These are phyloP conservation scores for Hyaena hyaena DNA, from an alignment of 2,113 vertebrate species.

Conservation along the genomic window DNA sequence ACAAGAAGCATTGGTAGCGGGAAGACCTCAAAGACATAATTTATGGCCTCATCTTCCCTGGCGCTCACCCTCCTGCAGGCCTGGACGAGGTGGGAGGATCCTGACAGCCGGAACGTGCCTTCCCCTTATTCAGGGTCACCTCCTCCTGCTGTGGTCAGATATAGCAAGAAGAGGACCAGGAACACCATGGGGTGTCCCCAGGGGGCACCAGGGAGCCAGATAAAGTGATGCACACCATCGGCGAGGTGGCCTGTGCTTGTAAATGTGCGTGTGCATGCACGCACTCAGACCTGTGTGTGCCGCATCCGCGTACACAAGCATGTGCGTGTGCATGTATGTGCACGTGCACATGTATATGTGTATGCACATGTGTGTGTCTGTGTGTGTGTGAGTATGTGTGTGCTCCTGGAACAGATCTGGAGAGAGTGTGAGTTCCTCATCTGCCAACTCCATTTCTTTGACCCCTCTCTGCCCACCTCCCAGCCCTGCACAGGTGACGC, in stretches of 20 bases:
- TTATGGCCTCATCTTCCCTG: not conserved
- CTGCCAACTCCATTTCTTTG: not conserved
- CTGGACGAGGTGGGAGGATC: too few species aligned
- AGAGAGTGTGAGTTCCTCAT: not conserved
- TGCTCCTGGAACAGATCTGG: not conserved
- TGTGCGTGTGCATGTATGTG: too few species aligned
- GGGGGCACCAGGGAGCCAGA: not conserved
- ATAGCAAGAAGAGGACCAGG: not conserved
- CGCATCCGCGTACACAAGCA: not conserved
- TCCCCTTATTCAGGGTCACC: not conserved
- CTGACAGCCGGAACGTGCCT: not conserved
- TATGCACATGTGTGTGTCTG: not conserved
- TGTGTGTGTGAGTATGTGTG: not conserved
- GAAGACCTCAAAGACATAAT: not conserved
- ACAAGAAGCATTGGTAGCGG: not conserved
- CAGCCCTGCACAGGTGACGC: not conserved
- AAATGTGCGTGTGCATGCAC: not conserved
- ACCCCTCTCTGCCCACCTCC: not conserved
- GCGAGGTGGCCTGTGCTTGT: not conserved
- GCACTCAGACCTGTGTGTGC: too few species aligned
- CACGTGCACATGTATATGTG: rapidly evolving
- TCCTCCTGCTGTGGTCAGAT: not conserved
- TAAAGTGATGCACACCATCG: not conserved
- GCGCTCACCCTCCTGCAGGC: not conserved
- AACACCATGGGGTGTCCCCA: not conserved